Evolutionary conservation across 2,113 vertebrate genomes (phyloP).

Genomic region (Corythornis vintsioides): DNA sequence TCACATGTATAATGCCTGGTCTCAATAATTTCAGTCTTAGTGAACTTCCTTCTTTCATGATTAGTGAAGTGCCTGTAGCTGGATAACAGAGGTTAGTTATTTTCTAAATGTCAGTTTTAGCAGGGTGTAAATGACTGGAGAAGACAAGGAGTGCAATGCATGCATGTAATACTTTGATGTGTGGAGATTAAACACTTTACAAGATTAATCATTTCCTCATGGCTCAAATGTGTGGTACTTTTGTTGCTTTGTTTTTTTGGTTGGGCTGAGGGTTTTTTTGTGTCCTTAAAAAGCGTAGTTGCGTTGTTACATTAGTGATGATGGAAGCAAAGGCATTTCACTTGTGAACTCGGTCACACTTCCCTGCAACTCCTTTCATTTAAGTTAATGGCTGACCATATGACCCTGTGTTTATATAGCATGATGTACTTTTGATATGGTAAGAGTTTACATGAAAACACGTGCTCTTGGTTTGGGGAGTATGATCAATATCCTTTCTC

Average conservation of each 20-base stretch:
- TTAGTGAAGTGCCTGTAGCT: conserved; percentile 38
- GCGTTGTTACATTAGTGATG: background rate
- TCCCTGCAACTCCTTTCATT: background rate
- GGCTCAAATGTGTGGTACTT: background rate
- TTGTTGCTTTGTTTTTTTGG: background rate
- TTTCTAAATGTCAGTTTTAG: conserved; percentile 53
- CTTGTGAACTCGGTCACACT: background rate
- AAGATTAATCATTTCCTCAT: conserved; percentile 38
- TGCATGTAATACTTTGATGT: conserved; percentile 45
- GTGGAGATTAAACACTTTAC: conserved; percentile 48
- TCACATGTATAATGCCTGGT: background rate
- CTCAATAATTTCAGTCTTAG: conserved; percentile 23
- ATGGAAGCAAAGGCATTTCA: background rate
- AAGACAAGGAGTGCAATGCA: background rate
- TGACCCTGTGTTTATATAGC: background rate
- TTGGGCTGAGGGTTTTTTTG: background rate
- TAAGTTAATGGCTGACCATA: background rate
- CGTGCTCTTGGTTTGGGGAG: background rate
- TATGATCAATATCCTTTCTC: background rate
- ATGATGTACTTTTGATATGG: background rate
- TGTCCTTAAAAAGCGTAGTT: background rate
- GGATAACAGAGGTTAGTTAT: conserved; percentile 41
- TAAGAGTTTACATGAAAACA: background rate
- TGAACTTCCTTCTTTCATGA: conserved; percentile 56
- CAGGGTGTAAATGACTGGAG: background rate